Base-by-base conservation (phyloP, 2,888 invertebrate genomes). In the Drosophila flavopinicola region DNA sequence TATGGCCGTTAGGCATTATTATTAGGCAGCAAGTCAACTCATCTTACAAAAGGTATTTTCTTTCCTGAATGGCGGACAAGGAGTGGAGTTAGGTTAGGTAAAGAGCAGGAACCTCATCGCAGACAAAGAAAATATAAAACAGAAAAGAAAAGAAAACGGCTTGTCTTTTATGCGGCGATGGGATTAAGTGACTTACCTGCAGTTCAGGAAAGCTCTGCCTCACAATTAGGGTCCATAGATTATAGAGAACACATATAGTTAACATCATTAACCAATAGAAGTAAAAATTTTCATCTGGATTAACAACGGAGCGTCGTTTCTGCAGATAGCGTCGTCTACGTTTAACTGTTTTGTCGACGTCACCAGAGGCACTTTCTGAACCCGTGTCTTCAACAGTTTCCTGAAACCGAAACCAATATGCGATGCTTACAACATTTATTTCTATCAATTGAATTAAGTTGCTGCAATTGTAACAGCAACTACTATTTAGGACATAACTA, bases 261-360 rank as follows among this genome's bases (percentile, higher is more conserved):
- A 98, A 93, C 70, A 97, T 91, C 93, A 97, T 95, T 78, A 98
- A 92, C 98, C 98, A 98, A 91, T 97, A 96, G 92, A 98, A 98
- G 93, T 97, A 97, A 92, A 97, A 96, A 91, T 97, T 97, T 88
- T 97, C 97, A 92, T 98, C 98, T 0, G 98, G 98, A 92, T 98
- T 98, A 77, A 98, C 96, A 49, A 98, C 97, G 20, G 95, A 94
- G 51, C 94, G 93, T 1, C 96, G 95, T 64, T 94, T 95, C 70
- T 94, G 94, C 59, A 95, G 93, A 59, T 94, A 93, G 72, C 95
- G 93, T 72, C 95, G 92, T 58, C 95, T 92, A 65, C 95, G 92
- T 56, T 94, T 92, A 68, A 92, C 80, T 49, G 92, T 90, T 78
- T 93, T 92, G 69, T 93, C 93, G 60, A 93, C 92, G 58, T 93